Evolutionary conservation across 2,797 vertebrate species (phyloP).

Genomic region (Falco naumanni): DNA sequence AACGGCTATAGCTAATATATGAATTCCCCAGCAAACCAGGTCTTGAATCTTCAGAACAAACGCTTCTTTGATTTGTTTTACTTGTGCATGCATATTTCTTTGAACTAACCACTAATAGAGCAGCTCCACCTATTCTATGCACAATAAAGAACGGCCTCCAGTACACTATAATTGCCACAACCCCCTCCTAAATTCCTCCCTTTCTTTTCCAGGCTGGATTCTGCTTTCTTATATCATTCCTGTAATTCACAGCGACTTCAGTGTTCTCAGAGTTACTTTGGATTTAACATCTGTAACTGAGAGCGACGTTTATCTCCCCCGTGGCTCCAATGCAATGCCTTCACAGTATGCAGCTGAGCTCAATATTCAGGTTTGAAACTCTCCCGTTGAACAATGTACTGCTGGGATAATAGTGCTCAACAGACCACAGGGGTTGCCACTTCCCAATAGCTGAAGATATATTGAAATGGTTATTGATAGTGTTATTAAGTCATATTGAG

Average conservation of each 20-base stretch:
- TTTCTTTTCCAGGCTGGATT: neutral
- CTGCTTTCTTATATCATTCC: neutral
- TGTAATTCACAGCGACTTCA: neutral
- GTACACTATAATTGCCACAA: neutral
- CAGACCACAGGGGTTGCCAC: neutral
- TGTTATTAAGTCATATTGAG: neutral
- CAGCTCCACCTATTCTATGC: neutral
- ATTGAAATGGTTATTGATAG: neutral
- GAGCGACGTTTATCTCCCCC: neutral
- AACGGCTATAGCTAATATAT: neutral
- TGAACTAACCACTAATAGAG: neutral
- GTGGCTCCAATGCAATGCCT: neutral
- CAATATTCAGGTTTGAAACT: neutral
- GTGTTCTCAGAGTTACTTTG: neutral
- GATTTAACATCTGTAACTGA: neutral
- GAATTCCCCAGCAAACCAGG: neutral
- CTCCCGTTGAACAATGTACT: neutral
- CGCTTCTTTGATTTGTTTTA: neutral
- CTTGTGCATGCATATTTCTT: neutral
- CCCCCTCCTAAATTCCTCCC: neutral
- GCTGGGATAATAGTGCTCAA: neutral
- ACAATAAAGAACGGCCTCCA: neutral
- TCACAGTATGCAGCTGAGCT: neutral
- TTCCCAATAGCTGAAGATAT: neutral
- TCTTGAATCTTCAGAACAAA: neutral